Percentiles rank a stretch among this genome's conserved stretches.
Evolutionary conservation across 2,113 vertebrate genomes (phyloP).

Genomic region (Sylvietta virens): DNA sequence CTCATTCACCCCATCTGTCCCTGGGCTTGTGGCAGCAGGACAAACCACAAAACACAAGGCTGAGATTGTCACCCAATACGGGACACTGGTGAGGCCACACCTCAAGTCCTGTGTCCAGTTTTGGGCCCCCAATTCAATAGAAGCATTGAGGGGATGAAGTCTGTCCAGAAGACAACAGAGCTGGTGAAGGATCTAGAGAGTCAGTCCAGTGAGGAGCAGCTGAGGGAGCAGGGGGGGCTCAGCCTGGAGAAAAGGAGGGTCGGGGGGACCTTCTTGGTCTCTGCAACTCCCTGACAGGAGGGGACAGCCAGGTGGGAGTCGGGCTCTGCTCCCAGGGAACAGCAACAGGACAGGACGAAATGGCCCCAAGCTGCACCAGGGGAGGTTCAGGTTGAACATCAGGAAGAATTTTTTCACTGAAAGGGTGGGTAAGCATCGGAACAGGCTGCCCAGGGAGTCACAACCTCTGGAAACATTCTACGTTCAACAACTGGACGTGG

Average conservation of each 20-base stretch:
- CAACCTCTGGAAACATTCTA: background rate
- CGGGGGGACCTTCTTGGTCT: background rate
- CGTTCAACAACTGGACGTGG: too few species aligned
- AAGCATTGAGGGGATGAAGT: background rate
- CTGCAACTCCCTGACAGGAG: background rate
- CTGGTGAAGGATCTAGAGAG: background rate
- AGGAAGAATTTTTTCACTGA: background rate
- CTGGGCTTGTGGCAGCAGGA: background rate
- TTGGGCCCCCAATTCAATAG: background rate
- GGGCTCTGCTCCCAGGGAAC: background rate
- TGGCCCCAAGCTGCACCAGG: background rate
- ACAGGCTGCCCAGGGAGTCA: background rate
- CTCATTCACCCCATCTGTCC: background rate
- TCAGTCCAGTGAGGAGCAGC: background rate
- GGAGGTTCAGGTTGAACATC: background rate
- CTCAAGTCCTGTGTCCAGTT: background rate
- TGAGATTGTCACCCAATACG: accelerated
- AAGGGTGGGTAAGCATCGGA: background rate
- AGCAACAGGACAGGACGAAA: background rate
- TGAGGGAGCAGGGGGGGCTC: background rate
- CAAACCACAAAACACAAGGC: background rate
- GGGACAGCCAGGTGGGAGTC: background rate
- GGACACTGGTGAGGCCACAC: background rate
- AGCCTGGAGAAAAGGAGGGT: background rate
- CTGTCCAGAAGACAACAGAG: background rate